A percentile compares a stretch with the other conserved stretches of the same genome.
Evolutionary conservation across 2,113 vertebrate species (phyloP).

Genomic region (Oostethus manadensis): DNA sequence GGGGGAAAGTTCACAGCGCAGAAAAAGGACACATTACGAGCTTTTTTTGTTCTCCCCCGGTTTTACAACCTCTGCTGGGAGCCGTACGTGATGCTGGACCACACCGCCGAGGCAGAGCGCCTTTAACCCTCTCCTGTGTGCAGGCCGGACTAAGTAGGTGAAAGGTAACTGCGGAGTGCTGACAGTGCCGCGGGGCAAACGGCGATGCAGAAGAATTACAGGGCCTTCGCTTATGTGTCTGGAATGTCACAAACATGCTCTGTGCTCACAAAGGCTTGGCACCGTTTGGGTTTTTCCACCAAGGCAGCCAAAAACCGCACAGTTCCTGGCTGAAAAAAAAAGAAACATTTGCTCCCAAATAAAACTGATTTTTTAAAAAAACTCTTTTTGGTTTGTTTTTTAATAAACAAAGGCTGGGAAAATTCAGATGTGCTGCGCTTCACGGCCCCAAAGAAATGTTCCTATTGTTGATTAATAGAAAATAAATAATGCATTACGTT

Average conservation of each 20-base stretch:
- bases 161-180: slow-evolving; percentile 59
- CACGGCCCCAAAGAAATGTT: neutral
- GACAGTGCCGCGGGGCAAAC: slow-evolving; percentile 34
- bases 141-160: slow-evolving; percentile 58
- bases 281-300: slow-evolving; percentile 5
- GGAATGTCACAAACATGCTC: slow-evolving; percentile 46
- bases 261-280: slow-evolving; percentile 12
- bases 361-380: neutral
- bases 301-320: neutral
- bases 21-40: slow-evolving; percentile 45
- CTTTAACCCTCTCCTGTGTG: slow-evolving; percentile 58
- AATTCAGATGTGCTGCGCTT: neutral
- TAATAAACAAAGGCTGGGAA: neutral
- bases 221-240: slow-evolving; percentile 10
- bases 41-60: neutral
- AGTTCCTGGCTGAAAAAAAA: slow-evolving; percentile 21
- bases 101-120: slow-evolving; percentile 25
- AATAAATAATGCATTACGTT: neutral
- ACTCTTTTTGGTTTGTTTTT: neutral
- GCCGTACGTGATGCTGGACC: slow-evolving; percentile 30
- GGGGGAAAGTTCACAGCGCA: slow-evolving; percentile 72
- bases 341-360: slow-evolving; percentile 13
- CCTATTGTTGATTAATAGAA: neutral
- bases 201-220: slow-evolving; percentile 14
- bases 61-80: slow-evolving; percentile 14